These are phyloP conservation scores for Mimumesa dahlbomi DNA, from an alignment of 2,888 invertebrate species.

Conservation along the genomic window DNA sequence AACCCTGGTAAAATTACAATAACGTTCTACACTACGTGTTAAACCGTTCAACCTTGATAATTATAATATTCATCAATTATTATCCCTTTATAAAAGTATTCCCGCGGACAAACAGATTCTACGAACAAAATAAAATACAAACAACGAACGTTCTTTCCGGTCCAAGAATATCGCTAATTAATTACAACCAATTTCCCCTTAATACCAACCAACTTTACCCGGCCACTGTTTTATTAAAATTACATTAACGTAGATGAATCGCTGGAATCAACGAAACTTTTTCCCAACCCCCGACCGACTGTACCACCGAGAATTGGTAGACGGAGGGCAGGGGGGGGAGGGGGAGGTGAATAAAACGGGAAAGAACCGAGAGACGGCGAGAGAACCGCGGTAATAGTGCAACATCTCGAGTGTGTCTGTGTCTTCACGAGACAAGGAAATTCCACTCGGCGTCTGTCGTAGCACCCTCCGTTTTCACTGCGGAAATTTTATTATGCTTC, in stretches of 20 bases:
- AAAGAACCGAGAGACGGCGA: too few species aligned
- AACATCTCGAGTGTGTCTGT: slow-evolving; percentile 49
- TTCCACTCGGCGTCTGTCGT: slow-evolving; percentile 64
- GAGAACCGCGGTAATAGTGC: slow-evolving; percentile 47
- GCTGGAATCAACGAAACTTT: slow-evolving; percentile 56
- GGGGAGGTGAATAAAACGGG: neutral
- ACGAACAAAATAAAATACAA: too few species aligned
- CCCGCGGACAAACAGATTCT: too few species aligned
- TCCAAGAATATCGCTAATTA: slow-evolving; percentile 45
- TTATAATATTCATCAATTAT: too few species aligned
- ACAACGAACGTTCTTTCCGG: slow-evolving; percentile 6
- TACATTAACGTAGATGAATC: slow-evolving; percentile 54
- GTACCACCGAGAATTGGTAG: too few species aligned
- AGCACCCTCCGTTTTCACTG: slow-evolving; percentile 58
- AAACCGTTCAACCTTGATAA: too few species aligned
- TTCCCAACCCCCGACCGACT: slow-evolving; percentile 12
- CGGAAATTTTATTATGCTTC: slow-evolving; percentile 67
- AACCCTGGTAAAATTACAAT: too few species aligned
- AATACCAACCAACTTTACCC: slow-evolving; percentile 31
- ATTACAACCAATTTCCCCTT: slow-evolving; percentile 42
- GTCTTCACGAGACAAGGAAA: slow-evolving; percentile 62
- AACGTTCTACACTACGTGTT: too few species aligned
- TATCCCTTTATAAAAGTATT: too few species aligned
- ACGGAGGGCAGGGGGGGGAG: too few species aligned
- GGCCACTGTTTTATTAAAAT: slow-evolving; percentile 54